A percentile compares a stretch with the other conserved stretches of the same genome.
Evolutionary conservation across 2,113 vertebrate species (phyloP).

Genomic region (Nothoprocta pentlandii): DNA sequence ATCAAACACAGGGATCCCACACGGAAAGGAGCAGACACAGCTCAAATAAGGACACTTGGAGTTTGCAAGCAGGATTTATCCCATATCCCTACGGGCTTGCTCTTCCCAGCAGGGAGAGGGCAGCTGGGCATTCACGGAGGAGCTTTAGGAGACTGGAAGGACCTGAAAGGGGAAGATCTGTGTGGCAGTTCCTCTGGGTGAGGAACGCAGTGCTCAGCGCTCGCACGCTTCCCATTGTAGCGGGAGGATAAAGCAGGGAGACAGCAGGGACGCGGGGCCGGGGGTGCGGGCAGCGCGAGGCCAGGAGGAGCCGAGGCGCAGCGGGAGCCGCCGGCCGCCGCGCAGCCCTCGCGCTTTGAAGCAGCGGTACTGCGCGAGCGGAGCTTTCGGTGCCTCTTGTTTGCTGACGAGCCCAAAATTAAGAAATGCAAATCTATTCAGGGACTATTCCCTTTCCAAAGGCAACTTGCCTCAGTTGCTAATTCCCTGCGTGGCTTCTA

Average conservation of each 20-base stretch:
- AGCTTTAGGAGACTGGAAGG: constrained; percentile 15
- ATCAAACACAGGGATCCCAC: too few species aligned
- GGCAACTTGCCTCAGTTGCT: constrained; percentile 68
- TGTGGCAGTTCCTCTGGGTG: not conserved
- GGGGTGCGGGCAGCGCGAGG: not conserved
- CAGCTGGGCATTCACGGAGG: not conserved
- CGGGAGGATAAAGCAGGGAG: not conserved
- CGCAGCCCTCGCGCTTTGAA: constrained; percentile 30
- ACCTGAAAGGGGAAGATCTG: constrained; percentile 22
- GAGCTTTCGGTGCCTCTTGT: constrained; percentile 36
- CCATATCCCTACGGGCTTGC: not conserved
- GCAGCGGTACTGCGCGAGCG: not conserved
- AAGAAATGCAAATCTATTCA: constrained; percentile 71
- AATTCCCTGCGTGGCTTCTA: constrained; percentile 61
- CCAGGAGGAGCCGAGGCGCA: not conserved
- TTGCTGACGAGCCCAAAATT: constrained; percentile 58
- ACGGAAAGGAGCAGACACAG: not conserved
- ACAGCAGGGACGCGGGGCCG: not conserved
- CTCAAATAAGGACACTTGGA: not conserved
- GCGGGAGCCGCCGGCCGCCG: not conserved
- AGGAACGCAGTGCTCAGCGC: not conserved
- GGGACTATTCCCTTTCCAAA: constrained; percentile 62
- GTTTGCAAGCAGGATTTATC: not conserved
- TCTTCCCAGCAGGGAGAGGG: not conserved
- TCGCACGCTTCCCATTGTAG: not conserved